Evolutionary conservation across 2,888 invertebrate genomes (phyloP).

Genomic region (Scrobipalpa atriplicella): DNA sequence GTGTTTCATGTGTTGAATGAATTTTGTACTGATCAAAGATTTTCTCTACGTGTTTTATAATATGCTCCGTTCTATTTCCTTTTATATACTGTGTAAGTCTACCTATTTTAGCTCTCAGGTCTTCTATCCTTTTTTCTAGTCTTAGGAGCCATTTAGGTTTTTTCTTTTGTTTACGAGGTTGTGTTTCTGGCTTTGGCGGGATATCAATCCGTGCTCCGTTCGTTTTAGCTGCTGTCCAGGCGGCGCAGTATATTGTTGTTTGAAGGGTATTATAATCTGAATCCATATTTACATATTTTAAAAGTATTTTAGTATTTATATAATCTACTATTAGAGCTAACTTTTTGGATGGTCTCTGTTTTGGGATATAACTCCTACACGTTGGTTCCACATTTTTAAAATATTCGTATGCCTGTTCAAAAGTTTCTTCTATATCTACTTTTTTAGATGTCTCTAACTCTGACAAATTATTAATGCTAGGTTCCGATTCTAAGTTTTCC

Average conservation of each 20-base stretch:
- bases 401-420: background rate
- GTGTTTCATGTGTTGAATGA: too few species aligned
- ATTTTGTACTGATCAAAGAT: background rate
- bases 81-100: background rate
- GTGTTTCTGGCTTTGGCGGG: too few species aligned
- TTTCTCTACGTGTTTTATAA: background rate
- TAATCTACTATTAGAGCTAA: too few species aligned
- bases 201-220: background rate
- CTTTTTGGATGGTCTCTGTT: too few species aligned
- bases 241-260: too few species aligned
- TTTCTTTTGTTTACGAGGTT: background rate
- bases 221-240: background rate
- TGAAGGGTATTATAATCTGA: too few species aligned
- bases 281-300: too few species aligned
- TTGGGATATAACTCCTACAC: too few species aligned
- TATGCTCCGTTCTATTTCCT: background rate
- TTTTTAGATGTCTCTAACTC: background rate
- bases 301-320: too few species aligned
- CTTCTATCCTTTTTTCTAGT: slow-evolving; percentile 9
- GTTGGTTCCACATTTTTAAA: too few species aligned
- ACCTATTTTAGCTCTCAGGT: background rate
- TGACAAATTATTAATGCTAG: too few species aligned
- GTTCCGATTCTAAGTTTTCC: background rate
- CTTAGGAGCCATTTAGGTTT: slow-evolving; percentile 15
- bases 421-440: background rate